Evolutionary conservation across 2,113 vertebrate species (phyloP).

Genomic region (Phylloscopus whistleri): DNA sequence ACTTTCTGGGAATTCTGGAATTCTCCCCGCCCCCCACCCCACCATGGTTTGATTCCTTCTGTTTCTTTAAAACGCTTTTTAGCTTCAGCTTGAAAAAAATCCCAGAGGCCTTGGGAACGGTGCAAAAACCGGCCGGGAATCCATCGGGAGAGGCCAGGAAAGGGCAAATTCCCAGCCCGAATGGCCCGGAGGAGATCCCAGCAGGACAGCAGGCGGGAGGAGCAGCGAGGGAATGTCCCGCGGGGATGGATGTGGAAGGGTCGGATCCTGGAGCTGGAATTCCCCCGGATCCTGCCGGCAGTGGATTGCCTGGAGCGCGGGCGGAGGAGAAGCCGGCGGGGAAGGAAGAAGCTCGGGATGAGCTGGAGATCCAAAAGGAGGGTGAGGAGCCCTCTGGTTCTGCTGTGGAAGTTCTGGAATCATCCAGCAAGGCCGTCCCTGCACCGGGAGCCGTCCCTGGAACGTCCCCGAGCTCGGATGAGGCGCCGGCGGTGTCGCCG

Average conservation of each 20-base stretch:
- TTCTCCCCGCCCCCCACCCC: neutral
- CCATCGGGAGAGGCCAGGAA: constrained; percentile 63
- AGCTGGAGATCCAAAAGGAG: neutral
- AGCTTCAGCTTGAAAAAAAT: constrained; percentile 71
- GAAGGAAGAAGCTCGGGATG: neutral
- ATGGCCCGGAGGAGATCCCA: neutral
- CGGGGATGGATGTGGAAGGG: neutral
- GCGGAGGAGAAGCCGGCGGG: neutral
- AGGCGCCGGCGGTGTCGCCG: neutral
- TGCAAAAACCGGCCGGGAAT: constrained; percentile 57
- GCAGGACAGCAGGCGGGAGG: neutral
- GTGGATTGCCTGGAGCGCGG: neutral
- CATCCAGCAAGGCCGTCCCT: neutral
- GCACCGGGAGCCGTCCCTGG: neutral
- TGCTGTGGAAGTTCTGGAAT: neutral
- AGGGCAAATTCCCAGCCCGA: neutral
- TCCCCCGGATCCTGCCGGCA: neutral
- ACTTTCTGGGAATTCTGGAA: constrained; percentile 51
- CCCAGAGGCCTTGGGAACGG: constrained; percentile 68
- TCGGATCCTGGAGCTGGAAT: neutral
- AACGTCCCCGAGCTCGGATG: neutral
- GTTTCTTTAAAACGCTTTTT: constrained; percentile 70
- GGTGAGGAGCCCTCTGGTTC: neutral
- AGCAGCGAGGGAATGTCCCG: neutral
- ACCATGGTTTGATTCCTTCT: constrained; percentile 71